A percentile compares a stretch with the other conserved stretches of the same genome.
Evolutionary conservation across 2,113 vertebrate species (phyloP).

Genomic region (Vidua chalybeata): DNA sequence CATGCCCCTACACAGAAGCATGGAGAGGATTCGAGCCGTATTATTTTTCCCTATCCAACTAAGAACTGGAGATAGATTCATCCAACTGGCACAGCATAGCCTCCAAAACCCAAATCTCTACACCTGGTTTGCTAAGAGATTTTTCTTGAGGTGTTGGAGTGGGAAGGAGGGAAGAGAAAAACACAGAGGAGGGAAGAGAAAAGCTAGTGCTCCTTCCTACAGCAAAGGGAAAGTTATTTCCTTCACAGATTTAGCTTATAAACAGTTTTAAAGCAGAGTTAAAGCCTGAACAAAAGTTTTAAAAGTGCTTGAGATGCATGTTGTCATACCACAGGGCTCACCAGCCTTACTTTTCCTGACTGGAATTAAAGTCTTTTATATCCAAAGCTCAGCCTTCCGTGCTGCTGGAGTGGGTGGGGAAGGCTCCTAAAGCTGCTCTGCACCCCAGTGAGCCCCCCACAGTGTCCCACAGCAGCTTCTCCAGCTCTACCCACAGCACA

Average conservation of each 20-base stretch:
- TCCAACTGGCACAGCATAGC: background rate
- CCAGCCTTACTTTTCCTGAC: background rate
- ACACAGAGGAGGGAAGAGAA: background rate
- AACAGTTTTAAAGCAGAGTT: background rate
- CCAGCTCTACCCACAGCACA: background rate
- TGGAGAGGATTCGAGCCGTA: background rate
- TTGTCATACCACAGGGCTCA: background rate
- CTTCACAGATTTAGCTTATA: background rate
- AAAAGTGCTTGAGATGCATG: background rate
- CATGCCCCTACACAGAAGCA: background rate
- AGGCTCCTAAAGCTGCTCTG: background rate
- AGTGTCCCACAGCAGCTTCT: background rate
- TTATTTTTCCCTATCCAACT: background rate
- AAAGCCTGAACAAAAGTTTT: background rate
- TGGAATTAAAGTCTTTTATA: background rate
- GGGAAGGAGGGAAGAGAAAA: constrained; percentile 35
- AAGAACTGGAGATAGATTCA: background rate
- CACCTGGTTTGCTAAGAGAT: background rate
- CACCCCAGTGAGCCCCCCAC: background rate
- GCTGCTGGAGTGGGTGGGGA: background rate
- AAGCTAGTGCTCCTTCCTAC: background rate
- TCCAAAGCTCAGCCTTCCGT: background rate
- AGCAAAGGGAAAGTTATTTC: constrained; percentile 1
- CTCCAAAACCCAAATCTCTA: background rate
- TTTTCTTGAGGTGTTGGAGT: constrained; percentile 3